These are phyloP conservation scores for Chromis chromis DNA, from an alignment of 2,797 vertebrate genomes.

Conservation along the genomic window DNA sequence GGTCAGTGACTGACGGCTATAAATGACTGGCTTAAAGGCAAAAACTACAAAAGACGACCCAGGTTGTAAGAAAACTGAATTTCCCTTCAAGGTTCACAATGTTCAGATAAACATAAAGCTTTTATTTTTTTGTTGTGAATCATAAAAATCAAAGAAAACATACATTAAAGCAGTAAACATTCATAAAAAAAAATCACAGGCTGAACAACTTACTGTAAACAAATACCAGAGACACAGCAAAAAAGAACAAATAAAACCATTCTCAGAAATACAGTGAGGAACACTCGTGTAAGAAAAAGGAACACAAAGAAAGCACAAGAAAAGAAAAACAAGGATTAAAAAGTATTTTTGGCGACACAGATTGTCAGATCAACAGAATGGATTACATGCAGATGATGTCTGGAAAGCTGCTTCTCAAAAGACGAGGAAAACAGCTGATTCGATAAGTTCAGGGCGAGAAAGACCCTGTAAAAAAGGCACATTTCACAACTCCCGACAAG, in stretches of 20 bases:
- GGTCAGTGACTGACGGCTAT: not conserved
- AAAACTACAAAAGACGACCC: not conserved
- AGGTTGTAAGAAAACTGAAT: not conserved
- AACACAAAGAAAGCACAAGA: not conserved
- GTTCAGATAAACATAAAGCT: slow-evolving; percentile 39
- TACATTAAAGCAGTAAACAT: slow-evolving; percentile 34
- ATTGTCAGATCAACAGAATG: slow-evolving; percentile 64
- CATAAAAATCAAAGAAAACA: slow-evolving; percentile 46
- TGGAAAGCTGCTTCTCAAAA: not conserved
- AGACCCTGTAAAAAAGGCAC: slow-evolving; percentile 71
- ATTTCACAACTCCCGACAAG: slow-evolving; percentile 42
- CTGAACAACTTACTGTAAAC: slow-evolving; percentile 24
- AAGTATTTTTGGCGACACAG: slow-evolving; percentile 39
- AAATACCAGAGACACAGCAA: not conserved
- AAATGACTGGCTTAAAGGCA: not conserved
- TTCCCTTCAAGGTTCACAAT: not conserved
- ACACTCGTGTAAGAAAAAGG: not conserved
- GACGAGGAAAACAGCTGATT: not conserved
- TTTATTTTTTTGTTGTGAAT: slow-evolving; percentile 69
- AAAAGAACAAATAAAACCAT: not conserved
- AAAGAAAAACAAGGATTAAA: not conserved
- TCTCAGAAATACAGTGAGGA: not conserved
- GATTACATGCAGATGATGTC: slow-evolving; percentile 58
- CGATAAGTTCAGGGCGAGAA: not conserved
- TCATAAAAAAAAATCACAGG: slow-evolving; percentile 20